Evolutionary conservation across 2,888 invertebrate species (phyloP).

Genomic region (Phalangium opilio): DNA sequence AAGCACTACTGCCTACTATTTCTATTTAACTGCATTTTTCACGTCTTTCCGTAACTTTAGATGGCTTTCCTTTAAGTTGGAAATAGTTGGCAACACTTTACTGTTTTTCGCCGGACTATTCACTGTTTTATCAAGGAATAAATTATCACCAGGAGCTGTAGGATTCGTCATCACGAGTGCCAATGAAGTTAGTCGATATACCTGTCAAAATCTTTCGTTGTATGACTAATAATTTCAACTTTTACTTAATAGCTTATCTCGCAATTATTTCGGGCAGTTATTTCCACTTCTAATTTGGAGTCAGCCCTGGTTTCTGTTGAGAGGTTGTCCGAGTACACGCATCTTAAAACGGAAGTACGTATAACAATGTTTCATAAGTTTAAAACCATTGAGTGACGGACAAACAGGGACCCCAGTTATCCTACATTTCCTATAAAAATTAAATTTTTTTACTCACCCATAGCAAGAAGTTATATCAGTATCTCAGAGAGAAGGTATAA

Average conservation of each 20-base stretch:
- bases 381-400: too few species aligned
- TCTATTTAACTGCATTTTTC: too few species aligned
- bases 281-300: constrained; percentile 39
- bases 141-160: constrained; percentile 48
- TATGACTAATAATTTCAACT: too few species aligned
- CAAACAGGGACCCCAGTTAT: too few species aligned
- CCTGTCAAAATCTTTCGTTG: too few species aligned
- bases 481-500: too few species aligned
- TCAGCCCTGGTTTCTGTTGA: constrained; percentile 40
- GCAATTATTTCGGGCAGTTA: constrained; percentile 37
- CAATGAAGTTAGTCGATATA: constrained; percentile 24
- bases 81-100: constrained; percentile 89
- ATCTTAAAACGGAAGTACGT: constrained; percentile 33
- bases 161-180: constrained; percentile 38
- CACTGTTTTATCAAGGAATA: constrained; percentile 61
- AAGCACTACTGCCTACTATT: too few species aligned
- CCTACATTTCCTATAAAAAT: too few species aligned
- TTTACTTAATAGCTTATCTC: constrained; percentile 32
- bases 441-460: too few species aligned
- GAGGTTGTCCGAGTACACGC: constrained; percentile 37
- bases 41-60: too few species aligned
- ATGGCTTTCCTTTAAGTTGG: constrained; percentile 85
- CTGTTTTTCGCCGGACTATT: constrained; percentile 87
- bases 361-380: too few species aligned
- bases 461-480: too few species aligned